Conservation (phyloP, 2,113 vertebrate species). For the Phodopus roborovskii region DNA sequence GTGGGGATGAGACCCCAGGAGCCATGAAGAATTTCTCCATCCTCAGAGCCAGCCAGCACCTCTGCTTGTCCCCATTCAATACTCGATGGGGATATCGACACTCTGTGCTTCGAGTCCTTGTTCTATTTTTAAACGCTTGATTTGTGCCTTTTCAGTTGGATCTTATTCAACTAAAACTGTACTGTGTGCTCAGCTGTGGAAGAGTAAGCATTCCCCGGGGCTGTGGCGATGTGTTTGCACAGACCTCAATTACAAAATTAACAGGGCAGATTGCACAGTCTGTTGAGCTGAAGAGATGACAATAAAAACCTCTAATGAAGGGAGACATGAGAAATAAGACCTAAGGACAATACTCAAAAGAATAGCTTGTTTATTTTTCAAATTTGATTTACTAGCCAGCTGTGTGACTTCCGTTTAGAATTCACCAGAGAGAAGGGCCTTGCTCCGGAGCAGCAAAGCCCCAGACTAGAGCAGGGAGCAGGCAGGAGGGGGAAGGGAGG, state of each 20-base stretch:
- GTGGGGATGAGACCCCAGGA: background rate
- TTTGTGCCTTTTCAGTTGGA: conserved; percentile 63
- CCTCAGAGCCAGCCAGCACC: background rate
- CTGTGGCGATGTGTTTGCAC: conserved; percentile 51
- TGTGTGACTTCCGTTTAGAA: conserved; percentile 57
- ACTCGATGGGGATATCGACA: conserved; percentile 49
- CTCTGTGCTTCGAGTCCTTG: conserved; percentile 1
- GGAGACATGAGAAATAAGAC: conserved; percentile 51
- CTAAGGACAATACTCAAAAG: background rate
- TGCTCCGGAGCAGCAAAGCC: conserved; percentile 47
- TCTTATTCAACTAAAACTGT: conserved; percentile 71
- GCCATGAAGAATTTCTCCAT: background rate
- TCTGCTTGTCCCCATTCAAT: background rate
- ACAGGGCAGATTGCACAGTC: conserved; percentile 51
- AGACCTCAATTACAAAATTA: conserved; percentile 75
- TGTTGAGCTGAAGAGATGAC: conserved; percentile 55
- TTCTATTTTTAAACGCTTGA: conserved; percentile 63
- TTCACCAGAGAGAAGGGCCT: conserved; percentile 35
- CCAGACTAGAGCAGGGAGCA: background rate
- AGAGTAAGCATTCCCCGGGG: conserved; percentile 53
- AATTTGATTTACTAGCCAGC: conserved; percentile 62
- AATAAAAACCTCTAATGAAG: conserved; percentile 67
- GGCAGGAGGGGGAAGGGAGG: background rate
- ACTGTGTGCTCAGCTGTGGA: conserved; percentile 74
- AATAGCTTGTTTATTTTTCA: conserved; percentile 24